Evolutionary conservation across 2,113 vertebrate genomes (phyloP), one percentile per base, ranked within the genome.

Genomic region (Pterocles burchelli): DNA sequence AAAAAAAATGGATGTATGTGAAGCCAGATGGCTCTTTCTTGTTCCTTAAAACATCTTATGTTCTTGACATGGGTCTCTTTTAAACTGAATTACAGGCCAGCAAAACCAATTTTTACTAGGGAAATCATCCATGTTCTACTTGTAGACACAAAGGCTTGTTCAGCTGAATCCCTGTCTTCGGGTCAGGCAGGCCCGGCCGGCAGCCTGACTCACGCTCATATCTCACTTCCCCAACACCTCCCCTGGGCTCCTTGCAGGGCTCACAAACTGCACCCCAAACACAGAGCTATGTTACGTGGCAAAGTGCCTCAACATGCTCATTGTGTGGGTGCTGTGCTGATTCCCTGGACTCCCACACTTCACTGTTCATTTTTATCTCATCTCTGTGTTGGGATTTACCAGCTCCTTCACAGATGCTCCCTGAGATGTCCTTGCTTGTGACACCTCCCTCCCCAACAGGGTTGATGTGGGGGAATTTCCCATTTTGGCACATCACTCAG

Each of bases 351-450:
- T 88, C 58, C 86, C 46, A 65, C 74, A 2, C 54, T 52, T 52
- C 2, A 6, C 55, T 92, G 88, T 92, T 97, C 90, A 96, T 95
- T 97, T 96, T 29, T 90, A 77, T 92, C 84, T 93, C 45, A 18
- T 82, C 52, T 85, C 80, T 55, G 13, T 41, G 20, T 3, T 80
- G 34, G 36, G 68, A 77, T 92, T 93, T 84, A 80, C 80, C 82
- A 86, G 38, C 90, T 94, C 25, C 13, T 93, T 94, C 78, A 78
- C 79, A 94, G 71, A 93, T 88, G 29, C 65, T 90, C 55, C 55
- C 67, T 59, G 51, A 89, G 63, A 31, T 76, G 33, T 88, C 55
- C 51, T 59, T 55, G 21, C 45, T 81, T 80, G n/a, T 65, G 68
- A n/a, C 93, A 92, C 45, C 65, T 93, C 41, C 65, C 18, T 71